Evolutionary conservation across 1,140 invertebrate genomes (phyloP).

Genomic region (Cryptotermes secundus): DNA sequence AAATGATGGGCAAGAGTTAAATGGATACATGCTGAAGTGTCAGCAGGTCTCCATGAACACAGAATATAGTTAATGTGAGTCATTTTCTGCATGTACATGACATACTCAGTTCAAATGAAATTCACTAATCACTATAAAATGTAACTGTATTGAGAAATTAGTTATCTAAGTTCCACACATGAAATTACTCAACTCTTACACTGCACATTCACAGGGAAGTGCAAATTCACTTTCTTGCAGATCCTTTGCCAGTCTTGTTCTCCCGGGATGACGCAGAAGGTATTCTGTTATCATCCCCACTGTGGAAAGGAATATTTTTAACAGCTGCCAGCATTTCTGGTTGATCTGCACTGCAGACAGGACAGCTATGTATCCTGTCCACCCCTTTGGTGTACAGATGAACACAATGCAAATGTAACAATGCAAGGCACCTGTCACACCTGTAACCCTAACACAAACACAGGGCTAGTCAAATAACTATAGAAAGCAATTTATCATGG

Average conservation of each 20-base stretch:
- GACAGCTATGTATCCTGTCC: not conserved
- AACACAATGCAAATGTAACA: not conserved
- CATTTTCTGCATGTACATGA: too few species aligned
- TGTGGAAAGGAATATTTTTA: not conserved
- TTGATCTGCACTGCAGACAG: not conserved
- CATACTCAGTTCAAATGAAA: too few species aligned
- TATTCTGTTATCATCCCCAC: not conserved
- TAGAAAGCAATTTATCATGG: too few species aligned
- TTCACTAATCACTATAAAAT: too few species aligned
- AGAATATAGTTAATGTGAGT: too few species aligned
- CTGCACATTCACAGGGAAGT: too few species aligned
- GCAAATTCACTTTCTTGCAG: not conserved
- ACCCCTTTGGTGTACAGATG: not conserved
- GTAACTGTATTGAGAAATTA: too few species aligned
- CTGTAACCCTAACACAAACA: constrained; percentile 7
- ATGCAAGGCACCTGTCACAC: not conserved
- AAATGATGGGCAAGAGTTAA: too few species aligned
- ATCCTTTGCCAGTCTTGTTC: not conserved
- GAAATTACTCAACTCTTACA: too few species aligned
- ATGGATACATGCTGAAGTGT: too few species aligned
- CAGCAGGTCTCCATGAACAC: too few species aligned
- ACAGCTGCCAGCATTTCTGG: not conserved
- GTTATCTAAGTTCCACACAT: too few species aligned
- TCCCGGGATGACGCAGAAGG: not conserved
- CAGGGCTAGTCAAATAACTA: not conserved